Evolutionary conservation across 1,140 invertebrate genomes (phyloP).

Genomic region (Plodia interpunctella): DNA sequence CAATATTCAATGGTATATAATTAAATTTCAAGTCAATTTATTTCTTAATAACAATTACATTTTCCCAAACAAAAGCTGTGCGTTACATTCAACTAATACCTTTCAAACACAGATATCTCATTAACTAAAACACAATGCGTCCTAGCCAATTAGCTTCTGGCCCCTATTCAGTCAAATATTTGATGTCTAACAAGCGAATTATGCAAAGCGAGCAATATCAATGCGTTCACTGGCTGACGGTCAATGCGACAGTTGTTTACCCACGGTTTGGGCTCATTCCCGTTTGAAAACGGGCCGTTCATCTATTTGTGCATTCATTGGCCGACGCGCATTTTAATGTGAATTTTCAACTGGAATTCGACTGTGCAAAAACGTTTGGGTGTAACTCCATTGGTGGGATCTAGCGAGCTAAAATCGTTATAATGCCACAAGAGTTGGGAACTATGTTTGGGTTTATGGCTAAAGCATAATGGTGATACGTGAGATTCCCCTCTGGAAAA

Average conservation of each 20-base stretch:
- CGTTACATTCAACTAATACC: background rate
- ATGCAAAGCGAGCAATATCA: constrained; percentile 16
- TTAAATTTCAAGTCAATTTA: too few relatives aligned
- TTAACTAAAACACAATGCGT: background rate
- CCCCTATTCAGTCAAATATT: background rate
- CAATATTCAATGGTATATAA: too few relatives aligned
- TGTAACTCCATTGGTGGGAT: background rate
- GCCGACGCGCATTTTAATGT: constrained; percentile 23
- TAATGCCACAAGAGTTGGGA: too few relatives aligned
- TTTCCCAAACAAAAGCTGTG: too few relatives aligned
- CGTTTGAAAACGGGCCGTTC: constrained; percentile 20
- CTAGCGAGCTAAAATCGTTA: background rate
- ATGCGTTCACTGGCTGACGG: constrained; percentile 19
- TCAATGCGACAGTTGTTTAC: constrained; percentile 6
- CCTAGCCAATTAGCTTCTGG: background rate
- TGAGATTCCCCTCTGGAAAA: too few relatives aligned
- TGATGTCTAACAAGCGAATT: background rate
- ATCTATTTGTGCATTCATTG: constrained; percentile 24
- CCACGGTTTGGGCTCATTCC: constrained; percentile 24
- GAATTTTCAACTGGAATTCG: constrained; percentile 17
- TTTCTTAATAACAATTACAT: too few relatives aligned
- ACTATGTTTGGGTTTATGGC: too few relatives aligned
- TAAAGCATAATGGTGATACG: too few relatives aligned
- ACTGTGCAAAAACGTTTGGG: background rate
- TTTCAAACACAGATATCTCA: background rate